These are phyloP conservation scores for Odiellus spinosus DNA, from an alignment of 2,888 invertebrate genomes.

Conservation along the genomic window DNA sequence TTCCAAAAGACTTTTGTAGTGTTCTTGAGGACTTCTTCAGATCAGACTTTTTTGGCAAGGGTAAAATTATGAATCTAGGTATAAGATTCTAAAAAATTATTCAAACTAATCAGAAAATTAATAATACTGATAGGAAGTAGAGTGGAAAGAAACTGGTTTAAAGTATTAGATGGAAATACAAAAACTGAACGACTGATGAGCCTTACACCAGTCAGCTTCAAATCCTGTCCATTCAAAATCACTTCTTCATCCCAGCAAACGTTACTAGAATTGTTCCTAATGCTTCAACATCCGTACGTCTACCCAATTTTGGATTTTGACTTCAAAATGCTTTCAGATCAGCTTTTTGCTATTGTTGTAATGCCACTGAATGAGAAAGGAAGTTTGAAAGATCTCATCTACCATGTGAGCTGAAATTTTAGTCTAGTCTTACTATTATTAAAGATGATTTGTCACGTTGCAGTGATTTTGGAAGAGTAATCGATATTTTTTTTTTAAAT, in stretches of 20 bases:
- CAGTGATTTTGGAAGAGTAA: too few species aligned
- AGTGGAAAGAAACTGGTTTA: slow-evolving; percentile 77
- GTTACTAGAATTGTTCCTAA: slow-evolving; percentile 62
- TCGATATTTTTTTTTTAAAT: too few species aligned
- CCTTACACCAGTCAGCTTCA: slow-evolving; percentile 39
- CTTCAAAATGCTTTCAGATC: slow-evolving; percentile 38
- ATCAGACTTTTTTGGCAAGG: too few species aligned
- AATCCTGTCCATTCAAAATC: slow-evolving; percentile 44
- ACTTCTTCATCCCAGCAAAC: slow-evolving; percentile 47
- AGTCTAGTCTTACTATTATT: too few species aligned
- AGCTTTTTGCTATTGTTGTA: slow-evolving; percentile 47
- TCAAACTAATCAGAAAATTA: not conserved
- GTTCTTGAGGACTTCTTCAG: too few species aligned
- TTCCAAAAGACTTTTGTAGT: too few species aligned
- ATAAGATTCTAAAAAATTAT: too few species aligned
- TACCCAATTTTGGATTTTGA: slow-evolving; percentile 76
- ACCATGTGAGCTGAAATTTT: slow-evolving; percentile 44
- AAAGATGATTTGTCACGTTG: too few species aligned
- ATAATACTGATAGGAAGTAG: slow-evolving; percentile 43
- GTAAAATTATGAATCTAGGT: too few species aligned
- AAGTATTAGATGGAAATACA: slow-evolving; percentile 61
- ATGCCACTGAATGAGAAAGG: slow-evolving; percentile 69
- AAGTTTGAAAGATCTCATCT: slow-evolving; percentile 75
- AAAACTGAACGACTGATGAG: slow-evolving; percentile 61
- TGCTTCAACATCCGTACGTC: slow-evolving; percentile 73